Conservation (phyloP, 2,113 vertebrate genomes). For the Dermatemys mawii region DNA sequence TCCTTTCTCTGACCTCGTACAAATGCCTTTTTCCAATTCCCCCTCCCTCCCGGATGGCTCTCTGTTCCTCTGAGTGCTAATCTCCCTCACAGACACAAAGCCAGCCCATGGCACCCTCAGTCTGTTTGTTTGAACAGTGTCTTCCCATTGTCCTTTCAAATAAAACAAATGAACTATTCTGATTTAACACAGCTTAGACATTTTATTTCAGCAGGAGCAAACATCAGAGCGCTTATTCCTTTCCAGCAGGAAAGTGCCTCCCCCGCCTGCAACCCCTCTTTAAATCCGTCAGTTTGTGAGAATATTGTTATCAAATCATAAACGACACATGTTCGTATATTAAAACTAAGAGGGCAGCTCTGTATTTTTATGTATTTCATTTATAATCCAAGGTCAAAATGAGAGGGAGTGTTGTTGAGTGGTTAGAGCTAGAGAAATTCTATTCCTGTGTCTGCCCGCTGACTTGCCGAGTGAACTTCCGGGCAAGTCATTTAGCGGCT, state of each 20-base stretch:
- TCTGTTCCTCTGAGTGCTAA: neutral
- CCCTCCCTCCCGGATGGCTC: neutral
- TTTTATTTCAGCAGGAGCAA: neutral
- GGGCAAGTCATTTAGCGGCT: neutral
- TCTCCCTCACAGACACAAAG: neutral
- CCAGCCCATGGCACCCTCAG: neutral
- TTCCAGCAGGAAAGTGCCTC: neutral
- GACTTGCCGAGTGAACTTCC: neutral
- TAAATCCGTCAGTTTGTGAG: accelerated
- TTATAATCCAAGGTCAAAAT: neutral
- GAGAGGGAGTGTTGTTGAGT: neutral
- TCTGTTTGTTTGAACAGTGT: accelerated
- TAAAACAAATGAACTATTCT: neutral
- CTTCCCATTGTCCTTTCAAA: neutral
- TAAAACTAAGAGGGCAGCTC: neutral
- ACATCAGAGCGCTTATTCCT: neutral
- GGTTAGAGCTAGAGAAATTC: neutral
- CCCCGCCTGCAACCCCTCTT: neutral
- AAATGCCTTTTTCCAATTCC: neutral
- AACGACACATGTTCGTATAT: neutral
- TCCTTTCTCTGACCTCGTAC: neutral
- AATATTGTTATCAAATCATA: neutral
- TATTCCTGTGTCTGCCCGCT: neutral
- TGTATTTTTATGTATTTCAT: neutral
- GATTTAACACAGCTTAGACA: neutral